A percentile compares a stretch with the other conserved stretches of the same genome.
Conservation (phyloP, 2,113 vertebrate genomes). For the Cryptomyrus ogoouensis region DNA sequence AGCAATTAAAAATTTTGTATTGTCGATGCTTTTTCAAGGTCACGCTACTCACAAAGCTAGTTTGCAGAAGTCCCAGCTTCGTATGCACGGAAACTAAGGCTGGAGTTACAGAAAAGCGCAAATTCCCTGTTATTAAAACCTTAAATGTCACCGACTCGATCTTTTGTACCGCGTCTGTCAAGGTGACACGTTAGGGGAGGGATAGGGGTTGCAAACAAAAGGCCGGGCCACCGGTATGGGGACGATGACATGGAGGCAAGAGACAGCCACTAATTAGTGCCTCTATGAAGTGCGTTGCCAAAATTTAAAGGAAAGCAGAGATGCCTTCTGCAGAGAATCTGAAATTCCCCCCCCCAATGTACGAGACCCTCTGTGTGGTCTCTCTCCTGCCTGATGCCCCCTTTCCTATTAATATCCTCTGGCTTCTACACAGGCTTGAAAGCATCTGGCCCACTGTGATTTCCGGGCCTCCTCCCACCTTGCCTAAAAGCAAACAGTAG, state of each 20-base stretch:
- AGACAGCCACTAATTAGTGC: background rate
- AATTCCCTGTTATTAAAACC: background rate
- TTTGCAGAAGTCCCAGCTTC: background rate
- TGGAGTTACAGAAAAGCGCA: background rate
- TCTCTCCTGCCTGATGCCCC: background rate
- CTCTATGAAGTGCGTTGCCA: background rate
- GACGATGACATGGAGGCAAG: background rate
- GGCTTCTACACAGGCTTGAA: background rate
- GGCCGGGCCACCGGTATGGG: background rate
- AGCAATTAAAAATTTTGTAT: background rate
- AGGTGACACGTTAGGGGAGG: background rate
- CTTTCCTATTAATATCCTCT: background rate
- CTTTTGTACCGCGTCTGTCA: background rate
- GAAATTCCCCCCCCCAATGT: background rate
- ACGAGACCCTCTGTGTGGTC: background rate
- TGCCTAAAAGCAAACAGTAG: background rate
- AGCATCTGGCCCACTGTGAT: background rate
- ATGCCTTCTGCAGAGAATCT: background rate
- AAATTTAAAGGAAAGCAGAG: constrained; percentile 3
- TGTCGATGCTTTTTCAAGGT: background rate
- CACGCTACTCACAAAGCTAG: background rate
- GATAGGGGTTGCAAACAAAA: background rate
- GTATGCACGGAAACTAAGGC: background rate
- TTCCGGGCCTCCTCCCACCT: background rate
- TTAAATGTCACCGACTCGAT: background rate